A percentile compares a stretch with the other conserved stretches of the same genome.
Conservation (phyloP, 1,140 invertebrate species). For the Pseudobourletiella spinata region DNA sequence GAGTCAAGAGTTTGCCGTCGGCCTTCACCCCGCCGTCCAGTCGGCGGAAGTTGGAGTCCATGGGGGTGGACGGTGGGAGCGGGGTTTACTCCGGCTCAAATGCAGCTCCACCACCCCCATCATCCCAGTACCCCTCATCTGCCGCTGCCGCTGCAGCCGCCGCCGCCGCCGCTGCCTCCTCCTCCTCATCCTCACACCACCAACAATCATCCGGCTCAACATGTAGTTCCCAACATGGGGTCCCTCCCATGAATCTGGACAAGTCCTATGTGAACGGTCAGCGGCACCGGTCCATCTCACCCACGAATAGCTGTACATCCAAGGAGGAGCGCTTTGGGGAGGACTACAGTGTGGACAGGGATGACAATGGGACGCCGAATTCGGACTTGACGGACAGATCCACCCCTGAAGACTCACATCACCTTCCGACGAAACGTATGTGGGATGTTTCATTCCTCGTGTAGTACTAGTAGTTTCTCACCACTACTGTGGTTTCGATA, state of each 20-base stretch:
- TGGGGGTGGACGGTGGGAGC: conserved; percentile 18
- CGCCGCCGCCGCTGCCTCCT: no score
- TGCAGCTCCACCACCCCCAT: background rate
- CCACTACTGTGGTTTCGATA: background rate
- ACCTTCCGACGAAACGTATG: conserved; percentile 28
- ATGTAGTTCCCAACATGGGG: background rate
- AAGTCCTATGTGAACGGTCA: conserved; percentile 26
- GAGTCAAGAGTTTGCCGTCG: conserved; percentile 46
- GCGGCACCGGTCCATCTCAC: conserved; percentile 31
- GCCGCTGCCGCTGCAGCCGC: no score
- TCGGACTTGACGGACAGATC: conserved; percentile 50
- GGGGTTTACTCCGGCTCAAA: background rate
- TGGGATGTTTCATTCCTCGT: conserved; percentile 1
- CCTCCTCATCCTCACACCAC: conserved; percentile 7
- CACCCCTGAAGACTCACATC: conserved; percentile 46
- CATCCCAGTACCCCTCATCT: conserved; percentile 2
- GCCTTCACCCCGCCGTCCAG: conserved; percentile 44
- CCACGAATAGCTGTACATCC: conserved; percentile 9
- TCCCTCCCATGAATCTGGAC: conserved; percentile 22
- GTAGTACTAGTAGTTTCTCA: no score
- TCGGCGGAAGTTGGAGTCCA: conserved; percentile 30
- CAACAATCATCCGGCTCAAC: conserved; percentile 10
- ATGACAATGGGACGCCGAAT: conserved; percentile 47
- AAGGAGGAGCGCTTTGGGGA: conserved; percentile 34
- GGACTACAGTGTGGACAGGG: conserved; percentile 39